phyloP scores from a whole-genome alignment of 2,113 vertebrate genomes.

The Xenotilapia flavipinnis region DNA sequence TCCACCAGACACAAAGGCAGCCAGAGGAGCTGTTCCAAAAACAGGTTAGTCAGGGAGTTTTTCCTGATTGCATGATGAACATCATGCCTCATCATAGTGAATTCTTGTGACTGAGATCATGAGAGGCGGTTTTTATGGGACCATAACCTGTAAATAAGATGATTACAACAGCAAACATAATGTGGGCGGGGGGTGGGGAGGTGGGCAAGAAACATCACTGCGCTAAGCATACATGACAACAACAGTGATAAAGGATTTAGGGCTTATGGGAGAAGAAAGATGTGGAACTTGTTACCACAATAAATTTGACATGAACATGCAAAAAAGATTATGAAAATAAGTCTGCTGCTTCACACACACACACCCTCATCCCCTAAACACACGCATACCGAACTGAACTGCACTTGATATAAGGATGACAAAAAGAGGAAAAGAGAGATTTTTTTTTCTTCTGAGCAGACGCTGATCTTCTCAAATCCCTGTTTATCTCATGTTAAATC shows the following conservation, averaged over 20 bases:
- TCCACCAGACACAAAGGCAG: slow-evolving; percentile 6
- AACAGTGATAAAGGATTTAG: slow-evolving; percentile 50
- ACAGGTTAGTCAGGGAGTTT: slow-evolving; percentile 26
- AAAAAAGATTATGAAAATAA: slow-evolving; percentile 42
- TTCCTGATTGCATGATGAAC: slow-evolving; percentile 13
- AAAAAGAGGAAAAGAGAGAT: slow-evolving; percentile 6
- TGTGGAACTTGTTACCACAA: slow-evolving; percentile 47
- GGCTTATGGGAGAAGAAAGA: slow-evolving; percentile 43
- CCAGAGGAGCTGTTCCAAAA: slow-evolving; percentile 10
- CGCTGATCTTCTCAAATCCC: slow-evolving; percentile 72
- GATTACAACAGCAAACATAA: slow-evolving; percentile 38
- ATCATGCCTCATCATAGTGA: slow-evolving; percentile 25
- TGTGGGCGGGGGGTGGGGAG: not conserved
- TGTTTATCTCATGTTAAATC: slow-evolving; percentile 72
- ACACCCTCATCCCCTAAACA: not conserved
- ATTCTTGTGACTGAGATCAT: slow-evolving; percentile 38
- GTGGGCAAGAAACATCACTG: slow-evolving; percentile 22
- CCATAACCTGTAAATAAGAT: slow-evolving; percentile 54
- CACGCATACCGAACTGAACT: not conserved
- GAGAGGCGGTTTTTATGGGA: slow-evolving; percentile 32
- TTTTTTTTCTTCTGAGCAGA: slow-evolving; percentile 46
- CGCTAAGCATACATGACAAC: slow-evolving; percentile 45
- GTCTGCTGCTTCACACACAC: not conserved
- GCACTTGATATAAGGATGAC: slow-evolving; percentile 25
- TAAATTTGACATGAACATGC: slow-evolving; percentile 46